These are phyloP conservation scores for Corythornis cristatus DNA, from an alignment of 2,113 vertebrate genomes.

Conservation along the genomic window DNA sequence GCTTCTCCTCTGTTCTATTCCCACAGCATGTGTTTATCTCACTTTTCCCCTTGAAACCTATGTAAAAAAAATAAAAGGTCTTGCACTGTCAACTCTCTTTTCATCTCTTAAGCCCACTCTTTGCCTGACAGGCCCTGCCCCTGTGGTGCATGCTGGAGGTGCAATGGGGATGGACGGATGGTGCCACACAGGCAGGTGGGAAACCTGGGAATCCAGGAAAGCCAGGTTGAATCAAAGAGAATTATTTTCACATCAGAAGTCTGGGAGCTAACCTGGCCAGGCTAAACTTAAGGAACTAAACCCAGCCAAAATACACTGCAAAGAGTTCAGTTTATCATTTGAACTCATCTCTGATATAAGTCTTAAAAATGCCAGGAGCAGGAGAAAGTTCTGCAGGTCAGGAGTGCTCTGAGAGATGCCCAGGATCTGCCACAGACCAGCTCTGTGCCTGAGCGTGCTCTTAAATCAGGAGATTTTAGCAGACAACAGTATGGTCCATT, in stretches of 20 bases:
- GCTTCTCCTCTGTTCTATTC: slow-evolving; percentile 35
- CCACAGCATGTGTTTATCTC: slow-evolving; percentile 52
- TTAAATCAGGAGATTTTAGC: slow-evolving; percentile 1
- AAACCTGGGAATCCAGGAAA: neutral
- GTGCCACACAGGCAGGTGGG: neutral
- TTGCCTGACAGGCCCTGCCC: neutral
- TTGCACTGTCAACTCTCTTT: neutral
- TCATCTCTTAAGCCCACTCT: neutral
- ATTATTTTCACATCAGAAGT: neutral
- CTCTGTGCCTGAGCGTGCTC: slow-evolving; percentile 9
- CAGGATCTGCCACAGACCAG: neutral
- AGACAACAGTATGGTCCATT: slow-evolving; percentile 23
- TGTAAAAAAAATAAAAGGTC: neutral
- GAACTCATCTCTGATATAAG: neutral
- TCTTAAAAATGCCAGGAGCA: neutral
- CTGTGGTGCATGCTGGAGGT: rapidly evolving
- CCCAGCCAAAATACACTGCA: neutral
- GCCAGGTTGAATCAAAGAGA: neutral
- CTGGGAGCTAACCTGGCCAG: neutral
- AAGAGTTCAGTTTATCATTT: neutral
- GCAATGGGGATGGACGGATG: neutral
- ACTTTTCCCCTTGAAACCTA: slow-evolving; percentile 19
- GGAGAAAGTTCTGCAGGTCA: slow-evolving; percentile 25
- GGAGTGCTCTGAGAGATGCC: slow-evolving; percentile 9
- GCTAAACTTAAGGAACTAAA: neutral